Evolutionary conservation across 2,888 invertebrate genomes (phyloP), one percentile per base, ranked within the genome.

Genomic region (Sericinus montela): DNA sequence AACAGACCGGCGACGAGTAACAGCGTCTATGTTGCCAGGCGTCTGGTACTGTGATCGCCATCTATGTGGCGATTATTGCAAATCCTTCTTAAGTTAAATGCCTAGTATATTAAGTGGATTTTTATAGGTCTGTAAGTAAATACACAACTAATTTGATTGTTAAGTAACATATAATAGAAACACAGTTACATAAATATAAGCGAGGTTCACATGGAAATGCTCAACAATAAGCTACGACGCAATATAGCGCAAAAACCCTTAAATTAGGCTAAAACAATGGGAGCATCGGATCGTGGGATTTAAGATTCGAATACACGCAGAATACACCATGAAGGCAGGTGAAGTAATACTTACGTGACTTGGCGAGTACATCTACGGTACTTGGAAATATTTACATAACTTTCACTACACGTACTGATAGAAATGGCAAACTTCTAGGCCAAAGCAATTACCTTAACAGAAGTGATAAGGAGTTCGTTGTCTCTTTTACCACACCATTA

Each of bases 201-300:
- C 9, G 39, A 36, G 8, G 19, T 50, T 51, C 50, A 16, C 50
- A 51, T 46, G 38, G 41, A 43, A 48, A 48, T 34, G 11, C 13
- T 32, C n/a, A 30, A 49, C 49, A 45, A 45, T 50, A 44, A n/a
- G 32, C 10, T 29, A 40, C 39, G 19, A 29, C 37, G 45, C 45
- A 51, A 42, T 42, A 51, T 42, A 15, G 41, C 40, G 45, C 44
- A 53, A 59, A 69, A 69, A 69, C 69, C 67, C 64, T 67, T 62
- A 63, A 69, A 65, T 67, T 65, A 58, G 65, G 59, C 58, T 59
- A 50, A 51, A 50, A 58, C 56, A 60, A 58, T 57, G 36, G 39
- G 23, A 41, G 15, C 44, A 42, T 39, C 44, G n/a, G 36, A 35
- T 38, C 57, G 60, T 61, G 61, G 54, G 61, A 61, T 37, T 40